phyloP scores from a whole-genome alignment of 1,140 invertebrate species.

The Achatina immaculata region DNA sequence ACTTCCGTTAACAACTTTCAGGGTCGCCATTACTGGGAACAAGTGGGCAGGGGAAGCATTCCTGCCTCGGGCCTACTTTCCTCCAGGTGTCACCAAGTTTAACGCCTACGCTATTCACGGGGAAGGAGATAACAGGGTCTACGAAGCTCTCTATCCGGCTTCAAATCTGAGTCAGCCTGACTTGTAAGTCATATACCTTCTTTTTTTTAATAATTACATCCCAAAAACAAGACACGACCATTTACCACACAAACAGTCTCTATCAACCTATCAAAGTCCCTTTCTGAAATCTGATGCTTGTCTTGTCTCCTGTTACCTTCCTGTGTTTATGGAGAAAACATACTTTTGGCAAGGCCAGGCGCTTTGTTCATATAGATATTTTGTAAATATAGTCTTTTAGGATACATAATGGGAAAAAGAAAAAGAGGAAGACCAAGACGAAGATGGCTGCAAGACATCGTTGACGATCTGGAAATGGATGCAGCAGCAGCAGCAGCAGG shows the following conservation, averaged over 20 bases:
- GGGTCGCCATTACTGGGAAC: constrained; percentile 51
- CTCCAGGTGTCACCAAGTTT: constrained; percentile 72
- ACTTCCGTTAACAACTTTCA: constrained; percentile 66
- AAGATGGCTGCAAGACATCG: no score
- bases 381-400: no score
- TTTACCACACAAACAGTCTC: background rate
- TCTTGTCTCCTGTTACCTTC: background rate
- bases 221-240: background rate
- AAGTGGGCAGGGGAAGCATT: constrained; percentile 70
- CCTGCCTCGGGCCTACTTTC: constrained; percentile 71
- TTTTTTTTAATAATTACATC: background rate
- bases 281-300: background rate
- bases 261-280: no score
- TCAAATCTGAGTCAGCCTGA: constrained; percentile 71
- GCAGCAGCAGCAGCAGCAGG: no score
- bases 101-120: constrained; percentile 77
- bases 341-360: background rate
- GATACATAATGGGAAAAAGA: no score
- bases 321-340: background rate
- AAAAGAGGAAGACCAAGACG: no score
- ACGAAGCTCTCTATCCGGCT: constrained; percentile 73
- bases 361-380: background rate
- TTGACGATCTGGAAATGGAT: no score
- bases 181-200: constrained; percentile 66
- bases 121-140: constrained; percentile 67